Evolutionary conservation across 2,113 vertebrate genomes (phyloP).

Genomic region (Tamias sibiricus): DNA sequence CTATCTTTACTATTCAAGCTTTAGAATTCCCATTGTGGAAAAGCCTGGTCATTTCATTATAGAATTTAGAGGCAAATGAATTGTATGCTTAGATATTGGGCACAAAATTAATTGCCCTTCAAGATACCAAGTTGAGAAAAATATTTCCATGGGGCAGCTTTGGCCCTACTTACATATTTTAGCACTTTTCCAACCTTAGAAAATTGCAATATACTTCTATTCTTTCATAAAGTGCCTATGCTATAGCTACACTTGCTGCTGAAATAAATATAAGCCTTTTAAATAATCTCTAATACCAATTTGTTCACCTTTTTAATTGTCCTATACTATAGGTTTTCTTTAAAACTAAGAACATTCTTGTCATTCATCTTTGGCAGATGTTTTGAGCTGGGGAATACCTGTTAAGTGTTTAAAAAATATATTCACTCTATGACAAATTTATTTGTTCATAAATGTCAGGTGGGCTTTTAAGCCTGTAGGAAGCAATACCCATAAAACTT

Average conservation of each 20-base stretch:
- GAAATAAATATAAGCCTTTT: slow-evolving; percentile 58
- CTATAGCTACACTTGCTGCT: not conserved
- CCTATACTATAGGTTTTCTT: slow-evolving; percentile 51
- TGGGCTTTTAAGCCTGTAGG: slow-evolving; percentile 65
- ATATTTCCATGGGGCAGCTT: not conserved
- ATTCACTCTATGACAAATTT: slow-evolving; percentile 65
- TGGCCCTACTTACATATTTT: not conserved
- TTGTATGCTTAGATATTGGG: not conserved
- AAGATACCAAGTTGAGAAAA: slow-evolving; percentile 44
- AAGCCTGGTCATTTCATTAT: not conserved
- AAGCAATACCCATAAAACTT: slow-evolving; percentile 69
- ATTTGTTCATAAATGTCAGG: slow-evolving; percentile 78
- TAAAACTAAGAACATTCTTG: slow-evolving; percentile 46
- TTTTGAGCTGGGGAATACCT: slow-evolving; percentile 55
- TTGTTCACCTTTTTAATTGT: not conserved
- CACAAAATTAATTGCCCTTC: not conserved
- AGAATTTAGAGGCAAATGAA: not conserved
- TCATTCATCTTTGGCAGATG: slow-evolving; percentile 69
- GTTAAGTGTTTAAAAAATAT: slow-evolving; percentile 59
- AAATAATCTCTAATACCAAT: not conserved
- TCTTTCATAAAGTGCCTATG: not conserved
- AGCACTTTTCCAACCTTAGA: not conserved
- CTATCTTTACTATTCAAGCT: not conserved
- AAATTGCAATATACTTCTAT: not conserved
- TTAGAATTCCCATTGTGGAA: not conserved